These are phyloP conservation scores for Seladonia tumulorum DNA, from an alignment of 2,888 invertebrate genomes.

Conservation along the genomic window DNA sequence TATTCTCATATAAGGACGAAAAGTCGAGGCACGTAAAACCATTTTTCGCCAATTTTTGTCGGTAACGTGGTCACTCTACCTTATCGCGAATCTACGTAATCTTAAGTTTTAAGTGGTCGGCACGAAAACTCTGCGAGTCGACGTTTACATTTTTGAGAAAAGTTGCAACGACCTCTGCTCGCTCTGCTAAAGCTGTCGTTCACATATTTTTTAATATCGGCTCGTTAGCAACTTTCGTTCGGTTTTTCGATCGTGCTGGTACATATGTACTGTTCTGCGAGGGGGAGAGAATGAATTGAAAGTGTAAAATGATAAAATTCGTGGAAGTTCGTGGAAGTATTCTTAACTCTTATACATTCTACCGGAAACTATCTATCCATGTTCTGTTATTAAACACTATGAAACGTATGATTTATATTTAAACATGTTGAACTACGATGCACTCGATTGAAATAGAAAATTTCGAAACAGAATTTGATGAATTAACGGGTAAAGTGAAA, in stretches of 20 bases:
- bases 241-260: neutral
- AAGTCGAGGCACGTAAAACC: too few species aligned
- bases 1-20: too few species aligned
- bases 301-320: neutral
- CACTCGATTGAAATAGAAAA: neutral
- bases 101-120: neutral
- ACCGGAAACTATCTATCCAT: too few species aligned
- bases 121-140: constrained; percentile 3
- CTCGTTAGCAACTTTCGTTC: neutral
- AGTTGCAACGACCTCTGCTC: neutral
- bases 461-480: neutral
- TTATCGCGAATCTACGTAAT: too few species aligned
- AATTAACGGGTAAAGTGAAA: neutral
- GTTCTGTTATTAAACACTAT: neutral
- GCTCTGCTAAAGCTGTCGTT: neutral
- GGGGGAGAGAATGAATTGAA: neutral
- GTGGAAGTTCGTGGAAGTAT: neutral
- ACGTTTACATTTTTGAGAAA: constrained; percentile 16
- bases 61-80: too few species aligned
- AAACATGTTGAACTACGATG: neutral
- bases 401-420: neutral
- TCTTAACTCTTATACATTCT: neutral
- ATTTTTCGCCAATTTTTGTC: too few species aligned
- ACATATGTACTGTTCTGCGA: neutral
- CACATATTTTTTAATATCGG: neutral